Evolutionary conservation across 2,113 vertebrate genomes (phyloP).

Genomic region (Romanogobio albipinnatus): DNA sequence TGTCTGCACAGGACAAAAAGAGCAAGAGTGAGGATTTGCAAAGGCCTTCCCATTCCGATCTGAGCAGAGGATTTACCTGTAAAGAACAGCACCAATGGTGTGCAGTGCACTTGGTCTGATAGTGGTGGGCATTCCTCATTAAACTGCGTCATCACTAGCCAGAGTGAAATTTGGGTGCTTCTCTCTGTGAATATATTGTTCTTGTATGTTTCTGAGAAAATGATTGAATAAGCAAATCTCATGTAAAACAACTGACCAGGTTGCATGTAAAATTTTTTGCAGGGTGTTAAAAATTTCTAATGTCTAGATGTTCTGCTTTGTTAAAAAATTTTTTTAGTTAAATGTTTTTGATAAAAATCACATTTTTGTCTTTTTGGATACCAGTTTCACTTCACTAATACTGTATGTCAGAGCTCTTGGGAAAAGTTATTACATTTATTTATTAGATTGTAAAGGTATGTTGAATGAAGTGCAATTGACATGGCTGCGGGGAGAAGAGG

Average conservation of each 20-base stretch:
- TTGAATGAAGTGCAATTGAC: slow-evolving; percentile 77
- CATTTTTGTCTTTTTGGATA: slow-evolving; percentile 59
- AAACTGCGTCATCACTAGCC: slow-evolving; percentile 53
- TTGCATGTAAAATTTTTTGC: slow-evolving; percentile 71
- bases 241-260: slow-evolving; percentile 61
- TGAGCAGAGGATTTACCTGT: slow-evolving; percentile 14
- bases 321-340: neutral
- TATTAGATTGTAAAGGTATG: slow-evolving; percentile 78
- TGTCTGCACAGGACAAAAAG: slow-evolving; percentile 8
- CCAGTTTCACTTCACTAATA: slow-evolving; percentile 68
- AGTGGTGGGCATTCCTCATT: slow-evolving; percentile 56
- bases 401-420: slow-evolving; percentile 66
- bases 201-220: slow-evolving; percentile 63
- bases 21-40: slow-evolving; percentile 3
- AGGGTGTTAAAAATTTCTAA: slow-evolving; percentile 71
- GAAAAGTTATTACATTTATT: slow-evolving; percentile 75
- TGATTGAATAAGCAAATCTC: slow-evolving; percentile 63
- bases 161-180: slow-evolving; percentile 67
- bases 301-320: slow-evolving; percentile 56
- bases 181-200: slow-evolving; percentile 69
- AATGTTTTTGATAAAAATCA: slow-evolving; percentile 70
- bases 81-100: slow-evolving; percentile 3
- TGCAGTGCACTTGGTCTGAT: slow-evolving; percentile 52
- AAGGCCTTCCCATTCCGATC: slow-evolving; percentile 1
- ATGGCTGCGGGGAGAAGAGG: slow-evolving; percentile 42